Percentiles rank a stretch among this genome's conserved stretches.
Evolutionary conservation across 2,113 vertebrate species (phyloP).

Genomic region (Chloropsis hardwickii): DNA sequence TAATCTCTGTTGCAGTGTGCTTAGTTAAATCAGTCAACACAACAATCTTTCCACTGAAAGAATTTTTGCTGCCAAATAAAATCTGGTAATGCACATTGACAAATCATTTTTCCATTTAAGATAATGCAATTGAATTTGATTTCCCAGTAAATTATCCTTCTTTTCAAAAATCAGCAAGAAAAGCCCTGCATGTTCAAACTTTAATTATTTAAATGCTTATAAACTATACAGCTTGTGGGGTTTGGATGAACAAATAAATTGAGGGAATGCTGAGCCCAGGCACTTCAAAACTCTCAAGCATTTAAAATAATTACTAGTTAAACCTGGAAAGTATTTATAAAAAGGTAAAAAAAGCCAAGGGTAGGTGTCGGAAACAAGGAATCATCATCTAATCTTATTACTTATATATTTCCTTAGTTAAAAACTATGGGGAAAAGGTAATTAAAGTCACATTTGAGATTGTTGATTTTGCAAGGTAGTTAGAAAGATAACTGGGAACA

Average conservation of each 20-base stretch:
- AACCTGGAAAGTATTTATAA: background rate
- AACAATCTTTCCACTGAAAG: background rate
- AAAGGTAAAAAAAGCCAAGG: background rate
- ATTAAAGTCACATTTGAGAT: background rate
- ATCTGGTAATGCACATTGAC: background rate
- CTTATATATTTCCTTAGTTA: background rate
- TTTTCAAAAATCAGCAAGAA: conserved; percentile 18
- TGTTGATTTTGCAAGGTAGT: background rate
- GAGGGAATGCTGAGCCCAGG: conserved; percentile 1
- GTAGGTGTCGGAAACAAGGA: background rate
- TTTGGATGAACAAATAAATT: conserved; percentile 33
- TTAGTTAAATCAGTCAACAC: conserved; percentile 14
- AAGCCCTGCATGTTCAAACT: conserved; percentile 12
- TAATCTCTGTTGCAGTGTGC: background rate
- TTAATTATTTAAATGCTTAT: conserved; percentile 48
- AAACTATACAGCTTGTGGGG: conserved; percentile 20
- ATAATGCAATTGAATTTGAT: conserved; percentile 25
- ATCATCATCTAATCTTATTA: background rate
- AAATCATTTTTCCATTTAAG: conserved; percentile 36
- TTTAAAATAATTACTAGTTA: conserved; percentile 24
- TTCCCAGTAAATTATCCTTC: background rate
- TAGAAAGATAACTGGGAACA: background rate
- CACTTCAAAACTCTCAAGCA: conserved; percentile 21
- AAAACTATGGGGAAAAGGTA: background rate
- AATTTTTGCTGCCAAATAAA: background rate